Percentiles rank a stretch among this genome's conserved stretches.
Evolutionary conservation across 2,888 invertebrate genomes (phyloP).

Genomic region (Mythimna albipuncta): DNA sequence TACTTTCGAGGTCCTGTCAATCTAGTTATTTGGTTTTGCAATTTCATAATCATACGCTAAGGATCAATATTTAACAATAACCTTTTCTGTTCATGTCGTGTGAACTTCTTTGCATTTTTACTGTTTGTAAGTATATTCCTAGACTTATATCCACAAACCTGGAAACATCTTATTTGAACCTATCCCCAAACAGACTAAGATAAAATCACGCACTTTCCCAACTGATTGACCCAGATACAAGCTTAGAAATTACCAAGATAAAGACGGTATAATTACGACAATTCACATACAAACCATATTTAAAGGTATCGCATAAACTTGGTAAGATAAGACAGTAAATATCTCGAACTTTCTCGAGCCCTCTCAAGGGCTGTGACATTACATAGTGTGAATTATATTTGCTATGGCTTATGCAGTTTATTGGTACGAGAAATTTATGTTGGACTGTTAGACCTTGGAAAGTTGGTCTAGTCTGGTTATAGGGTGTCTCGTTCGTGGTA

Average conservation of each 20-base stretch:
- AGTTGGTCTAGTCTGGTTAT: slow-evolving; percentile 52
- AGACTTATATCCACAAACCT: background rate
- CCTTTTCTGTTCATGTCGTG: background rate
- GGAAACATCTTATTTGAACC: background rate
- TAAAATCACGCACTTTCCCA: slow-evolving; percentile 29
- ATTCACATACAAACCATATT: slow-evolving; percentile 43
- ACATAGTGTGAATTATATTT: slow-evolving; percentile 54
- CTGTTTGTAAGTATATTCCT: background rate
- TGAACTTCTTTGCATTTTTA: background rate
- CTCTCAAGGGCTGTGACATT: slow-evolving; percentile 50
- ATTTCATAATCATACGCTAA: background rate
- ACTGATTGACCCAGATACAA: slow-evolving; percentile 10
- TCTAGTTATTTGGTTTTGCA: background rate
- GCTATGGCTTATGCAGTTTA: slow-evolving; percentile 42
- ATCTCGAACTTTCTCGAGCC: slow-evolving; percentile 50
- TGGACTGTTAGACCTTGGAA: slow-evolving; percentile 49
- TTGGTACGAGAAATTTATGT: slow-evolving; percentile 51
- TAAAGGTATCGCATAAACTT: slow-evolving; percentile 46
- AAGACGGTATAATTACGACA: slow-evolving; percentile 37
- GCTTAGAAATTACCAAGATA: slow-evolving; percentile 26
- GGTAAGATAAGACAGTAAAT: slow-evolving; percentile 42
- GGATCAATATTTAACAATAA: background rate
- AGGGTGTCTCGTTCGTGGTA: slow-evolving; percentile 25
- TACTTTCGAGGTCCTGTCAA: background rate
- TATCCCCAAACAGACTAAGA: background rate